These are phyloP conservation scores for Bombus cullumanus DNA, from an alignment of 1,140 invertebrate species.

Conservation along the genomic window DNA sequence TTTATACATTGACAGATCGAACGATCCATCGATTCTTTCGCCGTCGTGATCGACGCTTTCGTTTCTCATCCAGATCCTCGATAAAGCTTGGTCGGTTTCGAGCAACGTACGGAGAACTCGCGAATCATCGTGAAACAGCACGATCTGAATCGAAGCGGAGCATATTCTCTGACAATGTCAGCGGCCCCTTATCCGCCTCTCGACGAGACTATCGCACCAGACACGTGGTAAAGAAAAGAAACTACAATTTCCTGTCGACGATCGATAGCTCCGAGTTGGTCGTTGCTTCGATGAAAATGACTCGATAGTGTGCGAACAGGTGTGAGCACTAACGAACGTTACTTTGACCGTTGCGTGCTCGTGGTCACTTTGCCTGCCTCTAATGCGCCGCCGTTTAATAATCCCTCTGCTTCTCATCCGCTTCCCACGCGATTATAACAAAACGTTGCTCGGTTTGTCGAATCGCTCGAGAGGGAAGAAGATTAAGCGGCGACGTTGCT, in stretches of 20 bases:
- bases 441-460: neutral
- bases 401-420: neutral
- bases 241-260: neutral
- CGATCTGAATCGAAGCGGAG: too few species aligned
- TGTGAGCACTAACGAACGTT: neutral
- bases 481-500: too few species aligned
- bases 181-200: too few species aligned
- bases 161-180: neutral
- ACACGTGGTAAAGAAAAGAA: neutral
- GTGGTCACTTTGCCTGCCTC: neutral
- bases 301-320: constrained; percentile 7
- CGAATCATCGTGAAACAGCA: neutral
- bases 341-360: constrained; percentile 29
- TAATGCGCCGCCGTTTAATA: constrained; percentile 35
- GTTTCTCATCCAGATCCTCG: neutral
- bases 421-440: neutral
- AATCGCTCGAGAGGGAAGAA: neutral
- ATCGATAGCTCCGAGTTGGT: neutral
- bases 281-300: neutral
- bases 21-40: neutral
- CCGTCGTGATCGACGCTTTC: neutral
- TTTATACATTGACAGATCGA: neutral
- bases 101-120: neutral
- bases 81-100: neutral
- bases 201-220: neutral